Conservation (phyloP, 37 sponge, comb jelly and placozoan species). For the Axinella damicornis region DNA sequence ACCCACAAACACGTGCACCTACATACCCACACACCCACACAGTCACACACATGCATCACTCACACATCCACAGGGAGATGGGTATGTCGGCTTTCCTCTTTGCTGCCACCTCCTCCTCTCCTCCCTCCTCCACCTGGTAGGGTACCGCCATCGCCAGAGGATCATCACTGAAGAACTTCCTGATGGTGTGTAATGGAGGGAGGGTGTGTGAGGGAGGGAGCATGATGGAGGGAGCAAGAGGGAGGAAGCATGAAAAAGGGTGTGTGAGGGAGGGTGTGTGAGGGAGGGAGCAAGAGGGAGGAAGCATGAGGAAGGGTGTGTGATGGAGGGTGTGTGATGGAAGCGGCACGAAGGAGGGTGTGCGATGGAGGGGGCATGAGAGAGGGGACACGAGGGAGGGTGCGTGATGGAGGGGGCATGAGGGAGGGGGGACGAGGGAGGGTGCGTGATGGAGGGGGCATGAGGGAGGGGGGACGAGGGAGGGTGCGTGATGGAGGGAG, state of each 20-base stretch:
- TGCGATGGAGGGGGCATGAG: too few relatives aligned
- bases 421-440: too few relatives aligned
- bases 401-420: too few relatives aligned
- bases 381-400: too few relatives aligned
- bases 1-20: not conserved
- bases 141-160: slow-evolving; percentile 39
- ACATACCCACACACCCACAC: slow-evolving; percentile 31
- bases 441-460: too few relatives aligned
- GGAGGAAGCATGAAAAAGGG: not conserved
- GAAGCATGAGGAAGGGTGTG: too few relatives aligned
- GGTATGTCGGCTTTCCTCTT: slow-evolving; percentile 37
- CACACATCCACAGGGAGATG: slow-evolving; percentile 62
- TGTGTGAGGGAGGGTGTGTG: not conserved
- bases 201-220: not conserved
- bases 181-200: not conserved
- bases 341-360: too few relatives aligned
- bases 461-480: too few relatives aligned
- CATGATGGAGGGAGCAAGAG: not conserved
- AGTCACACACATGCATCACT: slow-evolving; percentile 29
- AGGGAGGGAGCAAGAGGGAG: too few relatives aligned
- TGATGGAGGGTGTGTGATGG: too few relatives aligned
- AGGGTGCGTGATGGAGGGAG: too few relatives aligned
- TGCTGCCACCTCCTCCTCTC: not conserved
- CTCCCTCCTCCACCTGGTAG: slow-evolving; percentile 9
- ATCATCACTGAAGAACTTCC: slow-evolving; percentile 38